Base-by-base conservation (phyloP, 1,140 invertebrate genomes). In the Cydia fagiglandana region DNA sequence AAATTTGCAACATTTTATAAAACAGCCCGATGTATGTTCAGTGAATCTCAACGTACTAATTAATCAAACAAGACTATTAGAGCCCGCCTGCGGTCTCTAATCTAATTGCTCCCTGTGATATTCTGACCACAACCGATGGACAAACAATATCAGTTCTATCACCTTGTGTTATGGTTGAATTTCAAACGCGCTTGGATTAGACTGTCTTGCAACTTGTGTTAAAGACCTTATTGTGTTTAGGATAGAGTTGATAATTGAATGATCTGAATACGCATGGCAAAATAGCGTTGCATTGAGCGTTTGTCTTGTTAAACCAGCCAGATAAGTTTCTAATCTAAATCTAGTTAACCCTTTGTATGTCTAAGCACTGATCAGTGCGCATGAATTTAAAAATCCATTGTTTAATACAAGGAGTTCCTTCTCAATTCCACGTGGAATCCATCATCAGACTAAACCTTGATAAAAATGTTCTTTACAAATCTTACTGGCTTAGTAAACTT, bases 31-130 rank as follows among this genome's bases (percentile, higher is more conserved):
- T 56, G 0, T 9, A 56, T 56, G 53, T 56, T 56, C 53, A 56
- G 20, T 56, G 53, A 56, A 56, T 56, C n/a, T 56, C 53, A 56
- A 20, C 53, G 53, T 56, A 56, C 53, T 56, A 56, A 56, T 56
- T 56, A 56, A 56, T 56, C 53, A 56, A 56, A 56, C 53, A 56
- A 17, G 53, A 56, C 53, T 56, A 56, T 56, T 56, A 56, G 15
- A 56, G 53, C 53, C n/a, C 53, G 5, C n/a, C 53, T 56, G 53
- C 53, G 53, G 53, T 56, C 53, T 56, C 53, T 56, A 56, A 56
- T 56, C n/a, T 56, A 56, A 53, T 56, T 56, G 53, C 53, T 56
- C 15, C 53, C n/a, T 56, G 53, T 56, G 53, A 56, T 17, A 17
- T n/a, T 17, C 53, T 56, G 13, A 50, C 47, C 47, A 15, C 47